A percentile compares a stretch with the other conserved stretches of the same genome.
Conservation (phyloP, 1,140 invertebrate species). For the Drosophila suzukii region DNA sequence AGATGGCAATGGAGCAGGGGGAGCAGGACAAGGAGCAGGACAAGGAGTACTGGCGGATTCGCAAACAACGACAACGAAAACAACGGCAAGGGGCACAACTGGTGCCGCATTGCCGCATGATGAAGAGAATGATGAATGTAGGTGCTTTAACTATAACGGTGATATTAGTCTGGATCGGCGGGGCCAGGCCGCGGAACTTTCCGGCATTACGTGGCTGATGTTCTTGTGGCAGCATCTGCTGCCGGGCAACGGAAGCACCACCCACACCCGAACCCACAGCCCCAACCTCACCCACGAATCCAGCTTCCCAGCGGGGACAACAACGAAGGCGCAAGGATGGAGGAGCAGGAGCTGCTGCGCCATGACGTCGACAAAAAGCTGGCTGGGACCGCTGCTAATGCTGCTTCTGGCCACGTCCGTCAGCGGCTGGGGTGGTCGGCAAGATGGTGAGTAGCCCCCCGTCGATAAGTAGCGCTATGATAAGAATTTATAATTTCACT, state of each 20-base stretch:
- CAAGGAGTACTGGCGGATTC: slow-evolving; percentile 41
- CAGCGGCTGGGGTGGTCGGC: slow-evolving; percentile 72
- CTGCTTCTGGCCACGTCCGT: slow-evolving; percentile 74
- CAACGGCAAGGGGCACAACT: slow-evolving; percentile 56
- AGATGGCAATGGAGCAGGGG: slow-evolving; percentile 13
- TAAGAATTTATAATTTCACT: slow-evolving; percentile 81
- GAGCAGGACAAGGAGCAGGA: slow-evolving; percentile 12
- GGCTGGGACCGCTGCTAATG: slow-evolving; percentile 71
- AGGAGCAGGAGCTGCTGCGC: slow-evolving; percentile 25
- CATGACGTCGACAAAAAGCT: slow-evolving; percentile 74
- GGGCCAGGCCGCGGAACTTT: slow-evolving; percentile 51
- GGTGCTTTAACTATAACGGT: slow-evolving; percentile 84
- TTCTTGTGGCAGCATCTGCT: slow-evolving; percentile 75
- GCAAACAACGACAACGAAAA: slow-evolving; percentile 61
- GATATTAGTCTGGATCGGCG: slow-evolving; percentile 73
- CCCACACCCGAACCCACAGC: slow-evolving; percentile 7
- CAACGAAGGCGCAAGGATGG: slow-evolving; percentile 44
- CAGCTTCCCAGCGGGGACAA: slow-evolving; percentile 45
- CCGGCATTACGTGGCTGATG: slow-evolving; percentile 80
- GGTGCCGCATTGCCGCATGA: slow-evolving; percentile 54
- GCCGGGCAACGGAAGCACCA: slow-evolving; percentile 34
- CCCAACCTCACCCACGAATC: slow-evolving; percentile 14
- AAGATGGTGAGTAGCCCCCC: slow-evolving; percentile 76
- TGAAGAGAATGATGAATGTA: slow-evolving; percentile 77
- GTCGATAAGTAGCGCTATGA: slow-evolving; percentile 78